Percentiles rank a stretch among this genome's conserved stretches.
These are phyloP conservation scores for Daubentonia madagascariensis DNA, from an alignment of 2,113 vertebrate species.

Conservation along the genomic window DNA sequence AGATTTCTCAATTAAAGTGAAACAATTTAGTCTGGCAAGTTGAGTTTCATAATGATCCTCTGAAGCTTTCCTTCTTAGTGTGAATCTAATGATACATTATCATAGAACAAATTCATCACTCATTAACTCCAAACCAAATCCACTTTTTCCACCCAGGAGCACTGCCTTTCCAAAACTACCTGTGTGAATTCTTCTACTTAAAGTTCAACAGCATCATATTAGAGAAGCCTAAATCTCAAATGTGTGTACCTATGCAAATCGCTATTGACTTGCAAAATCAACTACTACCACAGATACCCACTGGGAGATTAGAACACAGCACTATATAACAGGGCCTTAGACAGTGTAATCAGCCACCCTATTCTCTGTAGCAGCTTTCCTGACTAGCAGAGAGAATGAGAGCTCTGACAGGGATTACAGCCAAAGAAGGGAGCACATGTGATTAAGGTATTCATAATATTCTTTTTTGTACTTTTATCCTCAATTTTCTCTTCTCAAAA, in stretches of 20 bases:
- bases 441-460: slow-evolving; percentile 28
- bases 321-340: neutral
- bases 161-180: slow-evolving; percentile 27
- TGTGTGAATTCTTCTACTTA: neutral
- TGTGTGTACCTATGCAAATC: neutral
- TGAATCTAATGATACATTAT: slow-evolving; percentile 68
- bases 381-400: neutral
- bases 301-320: slow-evolving; percentile 1
- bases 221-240: neutral
- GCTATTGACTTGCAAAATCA: neutral
- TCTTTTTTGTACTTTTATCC: neutral
- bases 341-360: neutral
- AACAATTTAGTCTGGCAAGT: slow-evolving; percentile 72
- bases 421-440: neutral
- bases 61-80: slow-evolving; percentile 54
- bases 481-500: slow-evolving; percentile 21
- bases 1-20: slow-evolving; percentile 78
- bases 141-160: neutral
- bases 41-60: slow-evolving; percentile 51
- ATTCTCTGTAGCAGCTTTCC: neutral
- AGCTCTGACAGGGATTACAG: neutral
- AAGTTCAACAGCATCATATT: neutral
- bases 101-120: slow-evolving; percentile 73
- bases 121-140: slow-evolving; percentile 69
- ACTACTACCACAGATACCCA: neutral